A percentile compares a stretch with the other conserved stretches of the same genome.
Conservation (phyloP, 2,888 invertebrate species). For the Microplitis deprimator region DNA sequence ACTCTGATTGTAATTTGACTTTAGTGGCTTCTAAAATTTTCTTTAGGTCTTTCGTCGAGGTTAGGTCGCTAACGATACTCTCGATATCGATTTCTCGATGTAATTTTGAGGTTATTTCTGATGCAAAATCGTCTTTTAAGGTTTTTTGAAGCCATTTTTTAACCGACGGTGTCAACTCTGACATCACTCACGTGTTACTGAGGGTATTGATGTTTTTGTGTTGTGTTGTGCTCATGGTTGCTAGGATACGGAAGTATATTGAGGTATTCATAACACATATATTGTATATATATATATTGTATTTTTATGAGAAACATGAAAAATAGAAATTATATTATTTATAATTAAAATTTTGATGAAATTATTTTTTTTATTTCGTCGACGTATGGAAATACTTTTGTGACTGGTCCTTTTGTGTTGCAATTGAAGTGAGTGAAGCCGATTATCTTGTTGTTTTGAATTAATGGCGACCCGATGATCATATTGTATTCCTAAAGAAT, state of each 20-base stretch:
- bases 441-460: not conserved
- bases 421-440: not conserved
- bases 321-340: no score
- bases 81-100: slow-evolving; percentile 52
- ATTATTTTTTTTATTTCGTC: not conserved
- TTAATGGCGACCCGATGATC: not conserved
- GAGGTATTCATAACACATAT: no score
- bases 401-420: not conserved
- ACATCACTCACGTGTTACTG: slow-evolving; percentile 53
- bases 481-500: not conserved
- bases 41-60: slow-evolving; percentile 38
- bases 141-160: slow-evolving; percentile 63
- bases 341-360: not conserved
- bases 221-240: slow-evolving; percentile 53
- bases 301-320: no score
- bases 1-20: not conserved
- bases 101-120: slow-evolving; percentile 58
- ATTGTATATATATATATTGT: no score
- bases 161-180: slow-evolving; percentile 55
- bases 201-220: not conserved
- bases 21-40: slow-evolving; percentile 57
- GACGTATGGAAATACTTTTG: not conserved
- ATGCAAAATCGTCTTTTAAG: slow-evolving; percentile 62
- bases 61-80: slow-evolving; percentile 40
- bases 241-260: slow-evolving; percentile 40